Base-by-base conservation (phyloP, 2,113 vertebrate genomes). In the Thinocorus orbignyianus region DNA sequence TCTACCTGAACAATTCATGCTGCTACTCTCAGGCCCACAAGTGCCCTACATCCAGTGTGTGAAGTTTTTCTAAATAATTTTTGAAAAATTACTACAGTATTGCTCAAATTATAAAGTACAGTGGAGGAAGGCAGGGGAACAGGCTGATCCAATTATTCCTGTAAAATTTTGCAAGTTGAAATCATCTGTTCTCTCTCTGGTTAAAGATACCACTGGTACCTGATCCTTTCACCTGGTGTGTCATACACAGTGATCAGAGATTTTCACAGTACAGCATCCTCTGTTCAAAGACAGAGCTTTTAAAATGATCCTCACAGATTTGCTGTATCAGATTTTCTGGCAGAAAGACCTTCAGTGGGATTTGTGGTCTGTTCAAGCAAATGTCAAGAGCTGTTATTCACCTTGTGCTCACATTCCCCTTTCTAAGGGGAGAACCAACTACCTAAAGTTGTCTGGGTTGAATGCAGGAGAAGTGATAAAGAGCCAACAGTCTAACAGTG, bases 201-300 rank as follows among this genome's bases (percentile, higher is more conserved):
- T 79, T 84, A 84, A 89, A 61, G 72, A 69, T 85, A 55, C 61
- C 60, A 90, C 78, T 91, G 71, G 57, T 91, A 78, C 80, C 31
- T 95, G 78, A 49, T 60, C n/a, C 33, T 85, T 74, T 91, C 49
- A 49, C 66, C 73, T 77, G 69, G 68, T 89, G 30, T 73, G 86
- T 93, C 85, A 70, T 54, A 78, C 58, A 54, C 48, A 64, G 31
- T 49, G 35, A 93, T 81, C 30, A 92, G 87, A 95, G 31, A 62
- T n/a, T 80, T 76, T n/a, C 9, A 11, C 18, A 16, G 23, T 35
- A 60, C 22, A 39, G 49, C 73, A 79, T 23, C n/a, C n/a, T 89
- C 17, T 66, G 33, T 86, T 97, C 70, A 96, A 94, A 94, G n/a
- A 25, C 4, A 93, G 84, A 81, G 84, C 15, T 39, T 93, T 76